These are phyloP conservation scores for Berghia stephanieae DNA, from an alignment of 1,140 invertebrate genomes.

Conservation along the genomic window DNA sequence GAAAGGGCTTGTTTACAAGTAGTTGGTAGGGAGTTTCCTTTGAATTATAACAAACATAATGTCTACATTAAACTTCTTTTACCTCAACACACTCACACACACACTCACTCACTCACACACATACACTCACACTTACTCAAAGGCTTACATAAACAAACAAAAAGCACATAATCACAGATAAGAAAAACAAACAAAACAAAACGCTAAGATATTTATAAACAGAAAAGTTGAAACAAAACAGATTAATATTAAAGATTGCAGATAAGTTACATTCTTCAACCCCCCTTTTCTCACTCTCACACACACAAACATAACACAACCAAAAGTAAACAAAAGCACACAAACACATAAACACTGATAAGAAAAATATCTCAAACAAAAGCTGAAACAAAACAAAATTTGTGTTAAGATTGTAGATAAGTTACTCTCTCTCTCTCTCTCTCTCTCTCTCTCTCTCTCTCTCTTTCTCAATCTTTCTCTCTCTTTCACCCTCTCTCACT, in stretches of 20 bases:
- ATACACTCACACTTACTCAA: background rate
- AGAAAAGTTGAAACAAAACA: too few species aligned
- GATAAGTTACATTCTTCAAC: background rate
- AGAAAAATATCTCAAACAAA: too few species aligned
- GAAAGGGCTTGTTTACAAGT: too few species aligned
- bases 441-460: background rate
- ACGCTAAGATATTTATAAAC: background rate
- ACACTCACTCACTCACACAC: background rate
- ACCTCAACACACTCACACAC: background rate
- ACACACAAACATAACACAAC: too few species aligned
- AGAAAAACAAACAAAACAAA: too few species aligned
- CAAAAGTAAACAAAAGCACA: too few species aligned
- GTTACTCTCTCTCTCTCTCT: slow-evolving; percentile 11
- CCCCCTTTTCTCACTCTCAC: background rate
- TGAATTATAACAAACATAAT: background rate
- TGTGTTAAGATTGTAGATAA: too few species aligned
- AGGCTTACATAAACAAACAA: background rate
- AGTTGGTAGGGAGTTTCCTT: background rate
- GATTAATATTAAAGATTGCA: background rate
- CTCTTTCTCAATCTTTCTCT: too few species aligned
- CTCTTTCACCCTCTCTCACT: too few species aligned
- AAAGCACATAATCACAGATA: background rate
- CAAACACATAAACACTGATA: too few species aligned
- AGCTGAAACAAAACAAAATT: too few species aligned
- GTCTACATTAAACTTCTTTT: background rate